phyloP scores from a whole-genome alignment of 2,797 vertebrate genomes.

The Molossus molossus region DNA sequence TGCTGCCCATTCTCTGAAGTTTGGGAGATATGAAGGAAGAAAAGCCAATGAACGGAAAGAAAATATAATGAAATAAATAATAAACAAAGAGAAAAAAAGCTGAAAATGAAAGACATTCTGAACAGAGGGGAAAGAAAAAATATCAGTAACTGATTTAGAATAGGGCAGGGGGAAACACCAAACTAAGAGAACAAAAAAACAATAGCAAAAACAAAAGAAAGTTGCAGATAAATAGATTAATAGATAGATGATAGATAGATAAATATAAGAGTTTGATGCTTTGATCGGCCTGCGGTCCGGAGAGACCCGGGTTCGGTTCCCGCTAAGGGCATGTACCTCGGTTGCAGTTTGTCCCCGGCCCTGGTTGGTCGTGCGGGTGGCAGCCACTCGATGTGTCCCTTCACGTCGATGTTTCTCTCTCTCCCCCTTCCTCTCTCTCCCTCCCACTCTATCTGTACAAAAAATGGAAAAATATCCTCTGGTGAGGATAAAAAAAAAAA shows the following conservation, averaged over 20 bases:
- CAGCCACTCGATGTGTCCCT: no score
- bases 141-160: neutral
- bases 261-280: no score
- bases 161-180: neutral
- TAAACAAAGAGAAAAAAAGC: constrained; percentile 80
- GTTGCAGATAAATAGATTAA: neutral
- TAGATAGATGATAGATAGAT: neutral
- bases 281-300: no score
- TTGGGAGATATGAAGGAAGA: constrained; percentile 34
- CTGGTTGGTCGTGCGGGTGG: no score
- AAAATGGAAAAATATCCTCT: no score
- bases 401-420: no score
- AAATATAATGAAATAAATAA: constrained; percentile 87
- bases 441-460: no score
- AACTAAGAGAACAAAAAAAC: neutral
- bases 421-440: no score
- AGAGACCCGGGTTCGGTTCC: no score
- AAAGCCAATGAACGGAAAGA: constrained; percentile 63
- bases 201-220: constrained; percentile 28
- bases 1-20: constrained; percentile 77
- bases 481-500: no score
- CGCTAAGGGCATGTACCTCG: no score
- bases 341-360: no score
- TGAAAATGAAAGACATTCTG: constrained; percentile 77
- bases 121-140: constrained; percentile 66